Evolutionary conservation across 2,113 vertebrate species (phyloP), one percentile per base, ranked within the genome.

Genomic region (Phycodurus eques): DNA sequence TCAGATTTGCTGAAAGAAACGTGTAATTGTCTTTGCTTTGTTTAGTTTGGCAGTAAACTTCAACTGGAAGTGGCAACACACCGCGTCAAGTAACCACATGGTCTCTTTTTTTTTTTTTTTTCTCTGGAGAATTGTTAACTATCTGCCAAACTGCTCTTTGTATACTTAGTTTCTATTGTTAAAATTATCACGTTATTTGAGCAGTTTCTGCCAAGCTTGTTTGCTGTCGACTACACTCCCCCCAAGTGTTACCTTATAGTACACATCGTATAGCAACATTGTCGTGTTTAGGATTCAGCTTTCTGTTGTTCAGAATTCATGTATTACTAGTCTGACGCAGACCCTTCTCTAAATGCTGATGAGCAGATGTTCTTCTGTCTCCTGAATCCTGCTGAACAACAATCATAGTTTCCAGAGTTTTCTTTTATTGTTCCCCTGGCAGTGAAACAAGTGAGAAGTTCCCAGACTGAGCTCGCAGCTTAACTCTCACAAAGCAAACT

Each of bases 401-500:
- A 39, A 51, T 80, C 43, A 71, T 73, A 54, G 7, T 20, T 85
- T 68, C 82, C 80, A 83, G 54, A 76, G 63, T 46, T 77, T 8
- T 8, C 71, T 80, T 82, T 86, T 74, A 71, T 88, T 73, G 65
- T 67, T 75, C 63, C 70, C 62, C 59, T 9, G 15, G 35, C 71
- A 68, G 75, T 72, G 71, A 63, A 87, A 86, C 78, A 74, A 83
- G 73, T 56, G 79, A 85, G 73, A 79, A 53, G 54, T 70, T 56
- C 74, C 74, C 68, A 57, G 74, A 73, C 74, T 51, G 65, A 67
- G 72, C 74, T 83, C 78, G 77, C 71, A 70, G 88, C 87, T 91
- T 88, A 91, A 70, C 67, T 19, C 67, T 54, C 68, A 89, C 90
- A 93, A 91, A 91, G 80, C 51, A 87, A 91, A 84, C 72, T 78